phyloP scores from a whole-genome alignment of 2,113 vertebrate genomes.

The Cathartes aura region DNA sequence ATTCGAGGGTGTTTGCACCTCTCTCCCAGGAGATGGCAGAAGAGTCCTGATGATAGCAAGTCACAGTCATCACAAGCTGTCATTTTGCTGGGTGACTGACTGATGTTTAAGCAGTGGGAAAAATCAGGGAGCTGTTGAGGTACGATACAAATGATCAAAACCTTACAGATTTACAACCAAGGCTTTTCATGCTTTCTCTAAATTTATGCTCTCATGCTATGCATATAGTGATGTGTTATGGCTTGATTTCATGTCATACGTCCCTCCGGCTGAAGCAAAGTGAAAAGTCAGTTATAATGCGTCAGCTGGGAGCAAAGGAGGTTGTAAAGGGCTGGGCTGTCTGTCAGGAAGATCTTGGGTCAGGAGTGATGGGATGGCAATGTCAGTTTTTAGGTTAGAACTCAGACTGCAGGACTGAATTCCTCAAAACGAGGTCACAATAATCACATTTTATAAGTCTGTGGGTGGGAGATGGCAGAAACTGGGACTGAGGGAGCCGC shows the following conservation, averaged over 20 bases:
- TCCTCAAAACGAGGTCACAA: neutral
- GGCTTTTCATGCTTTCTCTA: neutral
- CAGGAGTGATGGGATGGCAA: neutral
- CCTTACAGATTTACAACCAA: neutral
- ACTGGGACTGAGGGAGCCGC: neutral
- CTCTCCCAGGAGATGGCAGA: slow-evolving; percentile 45
- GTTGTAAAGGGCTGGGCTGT: neutral
- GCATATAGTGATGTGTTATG: neutral
- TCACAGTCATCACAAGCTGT: accelerated
- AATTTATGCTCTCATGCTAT: neutral
- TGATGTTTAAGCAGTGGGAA: neutral
- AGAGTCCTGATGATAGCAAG: neutral
- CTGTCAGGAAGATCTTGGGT: neutral
- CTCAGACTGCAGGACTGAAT: neutral
- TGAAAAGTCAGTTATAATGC: neutral
- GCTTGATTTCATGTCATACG: accelerated
- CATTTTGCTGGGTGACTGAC: neutral
- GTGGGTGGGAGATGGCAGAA: neutral
- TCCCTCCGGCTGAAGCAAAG: neutral
- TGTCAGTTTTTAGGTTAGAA: neutral
- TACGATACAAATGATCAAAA: neutral
- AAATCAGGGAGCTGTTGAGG: neutral
- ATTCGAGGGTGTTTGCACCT: neutral
- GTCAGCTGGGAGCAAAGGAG: neutral
- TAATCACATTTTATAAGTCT: neutral